These are phyloP conservation scores for Ciconia stormi DNA, from an alignment of 2,113 vertebrate species.

Conservation along the genomic window DNA sequence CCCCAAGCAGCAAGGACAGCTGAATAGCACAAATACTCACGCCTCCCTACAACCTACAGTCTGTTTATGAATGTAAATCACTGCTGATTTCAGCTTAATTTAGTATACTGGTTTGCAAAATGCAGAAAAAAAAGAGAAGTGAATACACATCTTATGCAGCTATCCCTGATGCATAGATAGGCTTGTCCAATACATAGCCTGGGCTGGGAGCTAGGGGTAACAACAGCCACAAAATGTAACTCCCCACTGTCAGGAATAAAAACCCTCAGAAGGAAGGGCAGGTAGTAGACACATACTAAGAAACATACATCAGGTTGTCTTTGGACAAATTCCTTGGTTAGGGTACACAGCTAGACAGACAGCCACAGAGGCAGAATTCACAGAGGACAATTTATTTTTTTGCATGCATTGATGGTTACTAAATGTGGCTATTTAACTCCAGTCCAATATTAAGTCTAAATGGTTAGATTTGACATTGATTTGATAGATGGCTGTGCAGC, in stretches of 20 bases:
- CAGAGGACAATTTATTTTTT: background rate
- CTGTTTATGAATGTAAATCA: background rate
- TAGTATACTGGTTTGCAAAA: background rate
- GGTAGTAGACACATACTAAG: background rate
- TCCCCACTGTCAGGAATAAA: background rate
- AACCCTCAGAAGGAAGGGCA: background rate
- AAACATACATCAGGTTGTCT: background rate
- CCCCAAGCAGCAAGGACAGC: background rate
- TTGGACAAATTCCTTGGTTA: background rate
- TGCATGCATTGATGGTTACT: background rate
- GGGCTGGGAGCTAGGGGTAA: background rate
- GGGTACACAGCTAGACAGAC: background rate
- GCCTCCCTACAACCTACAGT: background rate
- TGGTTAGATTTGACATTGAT: background rate
- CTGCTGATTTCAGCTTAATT: conserved; percentile 8
- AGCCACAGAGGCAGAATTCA: background rate
- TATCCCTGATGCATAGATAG: background rate
- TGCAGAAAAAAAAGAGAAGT: background rate
- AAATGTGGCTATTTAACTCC: background rate
- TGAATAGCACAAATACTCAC: background rate
- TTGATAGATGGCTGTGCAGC: background rate
- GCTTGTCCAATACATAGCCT: background rate
- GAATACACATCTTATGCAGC: background rate
- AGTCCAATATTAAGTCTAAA: background rate
- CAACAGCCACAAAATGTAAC: background rate